Evolutionary conservation across 2,113 vertebrate species (phyloP), one percentile per base, ranked within the genome.

Genomic region (Lepidothrix coronata): DNA sequence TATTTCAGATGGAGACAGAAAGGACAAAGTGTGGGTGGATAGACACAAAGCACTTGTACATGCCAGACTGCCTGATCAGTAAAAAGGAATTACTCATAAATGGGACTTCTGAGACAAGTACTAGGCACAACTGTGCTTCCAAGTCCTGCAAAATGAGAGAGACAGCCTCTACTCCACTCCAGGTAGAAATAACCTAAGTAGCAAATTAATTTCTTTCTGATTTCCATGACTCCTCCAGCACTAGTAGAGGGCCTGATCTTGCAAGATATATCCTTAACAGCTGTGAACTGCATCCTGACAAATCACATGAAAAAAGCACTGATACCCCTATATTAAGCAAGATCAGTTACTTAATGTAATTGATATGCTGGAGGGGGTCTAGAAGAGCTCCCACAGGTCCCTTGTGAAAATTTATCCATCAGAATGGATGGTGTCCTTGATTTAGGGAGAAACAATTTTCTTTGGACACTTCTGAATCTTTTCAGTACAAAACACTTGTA

Each of bases 1-100:
- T 61, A 87, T 68, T 95, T 94, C 61, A 92, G 41, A 74, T 48
- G 39, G 84, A 93, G 68, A 54, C 46, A 79, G 75, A 92, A 88
- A 95, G 67, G 81, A 85, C 80, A 65, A 85, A 89, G 58, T 22
- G 87, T 91, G 89, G 91, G 86, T 79, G 86, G 91, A 70, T 4
- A 95, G 84, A 80, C 63, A 91, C 25, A 81, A 65, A 95, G 57
- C 55, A 66, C 25, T 63, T 67, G 55, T 75, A 80, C 37, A 10
- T 74, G 58, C 68, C 88, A 94, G 44, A 78, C 59, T 84, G 55
- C 66, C 78, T 87, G 57, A 92, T 52, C 16, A 61, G 72, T 52
- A 52, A 71, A 78, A 87, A 54, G 33, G 31, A 71, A 81, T 84
- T 88, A 88, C 46, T 91, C 83, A 89, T 59, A 87, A 87, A 54